Percentiles rank a stretch among this genome's conserved stretches.
These are phyloP conservation scores for Catharus fuscescens DNA, from an alignment of 2,113 vertebrate genomes.

Conservation along the genomic window DNA sequence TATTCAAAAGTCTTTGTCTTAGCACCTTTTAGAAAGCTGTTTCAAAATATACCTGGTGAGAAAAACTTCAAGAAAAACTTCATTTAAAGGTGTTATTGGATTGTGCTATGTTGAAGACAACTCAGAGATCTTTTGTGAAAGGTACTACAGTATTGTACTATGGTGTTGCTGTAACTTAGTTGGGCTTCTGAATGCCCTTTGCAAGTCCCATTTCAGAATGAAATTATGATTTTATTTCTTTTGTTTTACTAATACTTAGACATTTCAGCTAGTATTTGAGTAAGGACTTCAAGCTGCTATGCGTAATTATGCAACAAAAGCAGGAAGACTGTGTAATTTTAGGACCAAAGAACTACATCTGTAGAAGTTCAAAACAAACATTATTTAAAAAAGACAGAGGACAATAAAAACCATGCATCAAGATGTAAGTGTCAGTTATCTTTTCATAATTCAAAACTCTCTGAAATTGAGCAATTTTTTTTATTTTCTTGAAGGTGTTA, in stretches of 20 bases:
- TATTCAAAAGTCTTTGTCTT: neutral
- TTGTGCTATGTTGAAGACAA: neutral
- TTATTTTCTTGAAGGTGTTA: neutral
- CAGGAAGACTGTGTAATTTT: neutral
- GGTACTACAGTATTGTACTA: neutral
- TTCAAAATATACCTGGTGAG: neutral
- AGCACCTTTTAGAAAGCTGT: neutral
- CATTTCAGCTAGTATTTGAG: neutral
- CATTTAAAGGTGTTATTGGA: neutral
- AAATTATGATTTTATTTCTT: neutral
- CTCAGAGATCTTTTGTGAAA: neutral
- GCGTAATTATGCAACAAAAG: neutral
- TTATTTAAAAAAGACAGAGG: neutral
- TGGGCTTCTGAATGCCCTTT: neutral
- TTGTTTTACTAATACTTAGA: neutral
- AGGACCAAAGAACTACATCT: neutral
- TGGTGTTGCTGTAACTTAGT: neutral
- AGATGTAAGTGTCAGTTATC: neutral
- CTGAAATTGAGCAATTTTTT: neutral
- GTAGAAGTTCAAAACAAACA: neutral
- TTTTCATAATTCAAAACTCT: neutral
- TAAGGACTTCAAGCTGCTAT: neutral
- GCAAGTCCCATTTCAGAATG: neutral
- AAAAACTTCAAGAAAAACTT: neutral
- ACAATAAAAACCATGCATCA: neutral